Base-by-base conservation (phyloP, 2,888 invertebrate genomes). In the Hipparchia semele region DNA sequence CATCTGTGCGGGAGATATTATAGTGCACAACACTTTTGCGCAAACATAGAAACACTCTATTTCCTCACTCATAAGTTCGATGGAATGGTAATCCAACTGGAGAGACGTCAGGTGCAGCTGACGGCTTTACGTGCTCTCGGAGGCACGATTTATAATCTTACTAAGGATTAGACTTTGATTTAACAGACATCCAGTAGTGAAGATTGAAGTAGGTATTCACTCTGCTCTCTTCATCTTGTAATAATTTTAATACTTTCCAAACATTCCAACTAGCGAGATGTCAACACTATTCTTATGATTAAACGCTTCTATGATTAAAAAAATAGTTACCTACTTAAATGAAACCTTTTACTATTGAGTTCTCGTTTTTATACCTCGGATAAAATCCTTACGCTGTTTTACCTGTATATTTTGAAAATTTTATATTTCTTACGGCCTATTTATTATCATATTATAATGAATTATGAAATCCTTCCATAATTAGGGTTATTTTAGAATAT, bases 391-490 rank as follows among this genome's bases (percentile, higher is more conserved):
- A 67, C 64, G 76, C 72, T 71, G 60, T 68, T 71, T 71, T 76
- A 74, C 66, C 51, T 71, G 10, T 58, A 61, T 66, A 51, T 73
- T 76, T 73, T 68, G 72, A 71, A 66, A 53, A 33, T 66, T 62
- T 71, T 76, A 70, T 68, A 74, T 73, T 72, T 67, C 68, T 69
- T 75, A 73, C 60, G 77, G 77, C 77, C 77, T 77, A 77, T 75
- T 76, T 73, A 68, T 73, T 76, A 39, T 39, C 3, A 6, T 7
- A 49, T 49, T 7, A 49, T 49, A 49, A 49, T 49, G 49, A 62
- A 66, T 67, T 75, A 77, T 75, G 71, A 72, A 78, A 75, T 79
- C 78, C 78, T 79, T 79, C 79, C 79, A 79, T 77, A 74, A 76
- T 75, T 76, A 77, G 77, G 73, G 76, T 79, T 78, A 77, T 74